Percentiles rank a stretch among this genome's conserved stretches.
Evolutionary conservation across 2,797 vertebrate genomes (phyloP).

Genomic region (Spondyliosoma cantharus): DNA sequence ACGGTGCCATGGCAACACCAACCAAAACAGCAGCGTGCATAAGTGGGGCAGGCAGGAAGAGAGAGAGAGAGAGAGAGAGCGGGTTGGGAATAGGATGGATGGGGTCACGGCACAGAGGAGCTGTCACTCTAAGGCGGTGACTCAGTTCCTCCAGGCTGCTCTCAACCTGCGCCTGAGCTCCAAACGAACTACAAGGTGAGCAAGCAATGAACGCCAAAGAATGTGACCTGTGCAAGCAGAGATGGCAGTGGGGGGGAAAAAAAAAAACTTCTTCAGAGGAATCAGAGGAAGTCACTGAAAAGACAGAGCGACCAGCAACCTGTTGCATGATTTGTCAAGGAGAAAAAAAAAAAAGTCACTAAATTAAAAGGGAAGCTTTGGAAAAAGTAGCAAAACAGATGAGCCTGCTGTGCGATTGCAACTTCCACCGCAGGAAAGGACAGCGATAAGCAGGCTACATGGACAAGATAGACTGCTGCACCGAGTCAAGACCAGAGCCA

Average conservation of each 20-base stretch:
- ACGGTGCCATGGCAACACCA: slow-evolving; percentile 84
- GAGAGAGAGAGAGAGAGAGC: slow-evolving; percentile 62
- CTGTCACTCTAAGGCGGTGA: slow-evolving; percentile 63
- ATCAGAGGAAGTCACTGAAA: neutral
- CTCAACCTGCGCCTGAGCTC: neutral
- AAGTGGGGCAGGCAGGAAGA: slow-evolving; percentile 70
- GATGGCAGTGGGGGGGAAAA: slow-evolving; percentile 4
- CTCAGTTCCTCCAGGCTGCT: slow-evolving; percentile 52
- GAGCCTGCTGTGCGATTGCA: neutral
- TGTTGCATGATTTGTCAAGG: slow-evolving; percentile 18
- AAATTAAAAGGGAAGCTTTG: slow-evolving; percentile 10
- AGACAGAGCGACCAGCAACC: slow-evolving; percentile 28
- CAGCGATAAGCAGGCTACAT: slow-evolving; percentile 44
- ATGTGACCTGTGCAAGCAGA: slow-evolving; percentile 32
- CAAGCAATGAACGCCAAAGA: slow-evolving; percentile 15
- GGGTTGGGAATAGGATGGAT: slow-evolving; percentile 59
- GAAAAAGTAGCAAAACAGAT: neutral
- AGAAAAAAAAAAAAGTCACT: neutral
- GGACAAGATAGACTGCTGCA: slow-evolving; percentile 49
- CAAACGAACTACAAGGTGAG: slow-evolving; percentile 46
- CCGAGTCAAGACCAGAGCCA: slow-evolving; percentile 46
- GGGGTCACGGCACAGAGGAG: slow-evolving; percentile 43
- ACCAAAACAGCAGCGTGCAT: slow-evolving; percentile 78
- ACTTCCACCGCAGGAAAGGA: slow-evolving; percentile 50
- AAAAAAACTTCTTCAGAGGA: slow-evolving; percentile 2